These are phyloP conservation scores for Heliothis subflexa DNA, from an alignment of 1,140 invertebrate species.

Conservation along the genomic window DNA sequence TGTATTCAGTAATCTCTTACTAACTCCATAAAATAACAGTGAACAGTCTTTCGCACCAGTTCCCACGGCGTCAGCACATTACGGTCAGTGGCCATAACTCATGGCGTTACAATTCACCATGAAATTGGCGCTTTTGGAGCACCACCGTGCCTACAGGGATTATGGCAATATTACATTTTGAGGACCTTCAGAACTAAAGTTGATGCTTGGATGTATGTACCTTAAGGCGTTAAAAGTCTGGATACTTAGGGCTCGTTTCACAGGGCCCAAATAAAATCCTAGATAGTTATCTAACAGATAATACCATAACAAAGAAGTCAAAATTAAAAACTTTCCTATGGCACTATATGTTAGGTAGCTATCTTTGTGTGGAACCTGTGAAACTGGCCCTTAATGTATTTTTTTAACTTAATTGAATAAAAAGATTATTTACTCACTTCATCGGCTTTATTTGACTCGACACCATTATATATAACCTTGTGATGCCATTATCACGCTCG, in stretches of 20 bases:
- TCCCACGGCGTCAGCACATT: conserved; percentile 8
- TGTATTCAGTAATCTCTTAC: too few species aligned
- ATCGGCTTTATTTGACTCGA: too few species aligned
- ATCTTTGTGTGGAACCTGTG: too few species aligned
- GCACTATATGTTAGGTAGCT: too few species aligned
- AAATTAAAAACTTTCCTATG: too few species aligned
- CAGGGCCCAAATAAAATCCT: too few species aligned
- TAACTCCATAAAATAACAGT: too few species aligned
- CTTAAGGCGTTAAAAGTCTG: neutral
- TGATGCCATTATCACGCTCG: neutral
- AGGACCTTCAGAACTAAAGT: neutral
- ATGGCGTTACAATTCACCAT: conserved; percentile 24
- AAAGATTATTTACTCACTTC: too few species aligned
- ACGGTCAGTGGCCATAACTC: conserved; percentile 5
- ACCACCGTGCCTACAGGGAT: conserved; percentile 2
- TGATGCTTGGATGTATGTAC: neutral
- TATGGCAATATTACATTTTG: neutral
- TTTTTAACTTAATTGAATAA: neutral
- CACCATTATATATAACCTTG: neutral
- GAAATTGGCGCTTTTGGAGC: conserved; percentile 18
- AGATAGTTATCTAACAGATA: too few species aligned
- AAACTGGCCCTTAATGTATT: neutral
- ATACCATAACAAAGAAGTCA: too few species aligned
- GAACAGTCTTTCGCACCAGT: neutral
- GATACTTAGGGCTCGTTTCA: neutral